Percentiles rank a stretch among this genome's conserved stretches.
Evolutionary conservation across 2,888 invertebrate genomes (phyloP).

Genomic region (Ceriagrion tenellum): DNA sequence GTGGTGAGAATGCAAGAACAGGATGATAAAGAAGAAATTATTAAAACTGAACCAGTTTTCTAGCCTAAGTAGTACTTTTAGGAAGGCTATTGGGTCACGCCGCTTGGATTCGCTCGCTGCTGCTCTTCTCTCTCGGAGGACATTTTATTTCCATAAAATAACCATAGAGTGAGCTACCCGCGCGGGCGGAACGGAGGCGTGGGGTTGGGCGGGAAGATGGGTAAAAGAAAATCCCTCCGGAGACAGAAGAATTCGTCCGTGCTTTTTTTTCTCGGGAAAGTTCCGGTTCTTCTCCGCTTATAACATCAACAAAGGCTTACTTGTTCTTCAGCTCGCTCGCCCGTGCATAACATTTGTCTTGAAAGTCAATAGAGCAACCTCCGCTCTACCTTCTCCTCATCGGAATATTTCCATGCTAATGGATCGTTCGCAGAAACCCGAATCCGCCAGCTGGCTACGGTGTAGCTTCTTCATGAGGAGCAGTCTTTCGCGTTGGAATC

Average conservation of each 20-base stretch:
- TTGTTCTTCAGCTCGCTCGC: neutral
- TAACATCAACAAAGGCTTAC: slow-evolving; percentile 6
- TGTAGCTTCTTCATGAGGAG: neutral
- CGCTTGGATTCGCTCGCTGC: neutral
- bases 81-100: neutral
- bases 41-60: too few species aligned
- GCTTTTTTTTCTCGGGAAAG: neutral
- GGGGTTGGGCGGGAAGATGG: neutral
- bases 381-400: slow-evolving; percentile 15
- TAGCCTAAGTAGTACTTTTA: too few species aligned
- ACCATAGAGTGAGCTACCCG: neutral
- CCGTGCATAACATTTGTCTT: slow-evolving; percentile 32
- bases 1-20: too few species aligned
- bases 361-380: neutral
- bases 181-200: neutral
- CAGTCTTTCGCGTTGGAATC: neutral
- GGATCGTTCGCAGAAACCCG: slow-evolving; percentile 11
- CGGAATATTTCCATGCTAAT: slow-evolving; percentile 32
- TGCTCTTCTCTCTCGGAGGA: neutral
- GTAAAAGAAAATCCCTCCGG: neutral
- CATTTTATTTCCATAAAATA: slow-evolving; percentile 39
- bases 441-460: neutral
- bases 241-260: neutral
- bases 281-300: neutral
- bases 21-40: too few species aligned